Base-by-base conservation (phyloP, 2,113 vertebrate genomes). In the Gallinago jamesoni region DNA sequence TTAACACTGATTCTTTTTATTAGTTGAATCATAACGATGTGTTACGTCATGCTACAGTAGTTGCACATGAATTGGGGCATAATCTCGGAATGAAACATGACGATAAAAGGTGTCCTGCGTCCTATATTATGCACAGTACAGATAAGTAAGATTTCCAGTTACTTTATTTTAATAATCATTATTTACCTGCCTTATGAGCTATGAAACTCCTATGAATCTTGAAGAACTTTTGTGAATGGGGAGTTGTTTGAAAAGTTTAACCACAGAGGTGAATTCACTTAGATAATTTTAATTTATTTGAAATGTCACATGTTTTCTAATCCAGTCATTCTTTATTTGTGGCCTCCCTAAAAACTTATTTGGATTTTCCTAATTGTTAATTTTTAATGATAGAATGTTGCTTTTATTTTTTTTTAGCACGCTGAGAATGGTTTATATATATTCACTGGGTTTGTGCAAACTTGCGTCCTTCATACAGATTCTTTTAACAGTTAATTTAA, bases 1-100 rank as follows among this genome's bases (percentile, higher is more conserved):
- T 73, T 57, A 43, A 69, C 56, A 43, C n/a, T 35, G 59, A 3
- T 95, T 97, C 74, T 96, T 63, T 85, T 70, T 48, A 30, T 78
- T 95, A 99, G 98, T 98, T 97, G 81, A 77, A 69, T 2, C 13
- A 22, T 17, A 6, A 84, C 37, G 37, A 12, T 6, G 41, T 98
- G 77, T 9, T 89, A 62, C 95, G 3, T 47, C 77, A 97, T 2
- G 99, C 99, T 72, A 96, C 97, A 8, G 92, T 99, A 23, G 95
- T 99, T 84, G 99, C 99, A 14, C 99, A 99, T 52, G 99, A 99
- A 74, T 87, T 99, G 97, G 99, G 99, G 8, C 99, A 99, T 91
- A 99, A 99, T 62, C 95, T 99, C 5, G 99, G 99, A 35, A 98
- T 99, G 98, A 98, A 86, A 80, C 99, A 99, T 1, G 99, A 99